Conservation (phyloP, 2,888 invertebrate species). For the Oligia latruncula region DNA sequence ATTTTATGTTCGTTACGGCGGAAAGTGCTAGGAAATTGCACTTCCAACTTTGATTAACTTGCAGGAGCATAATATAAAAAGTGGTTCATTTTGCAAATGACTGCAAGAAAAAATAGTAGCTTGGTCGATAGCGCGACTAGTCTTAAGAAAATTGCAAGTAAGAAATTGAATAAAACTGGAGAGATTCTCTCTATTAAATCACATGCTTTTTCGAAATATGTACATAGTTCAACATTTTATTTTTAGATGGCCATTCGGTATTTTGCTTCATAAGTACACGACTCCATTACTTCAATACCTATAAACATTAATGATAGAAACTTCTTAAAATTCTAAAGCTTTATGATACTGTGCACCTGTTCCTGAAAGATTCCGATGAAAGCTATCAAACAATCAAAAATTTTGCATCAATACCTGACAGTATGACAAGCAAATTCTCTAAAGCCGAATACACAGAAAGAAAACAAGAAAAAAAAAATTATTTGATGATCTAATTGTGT, state of each 20-base stretch:
- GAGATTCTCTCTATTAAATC: not conserved
- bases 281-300: constrained; percentile 13
- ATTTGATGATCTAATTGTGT: not conserved
- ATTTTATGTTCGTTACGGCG: constrained; percentile 51
- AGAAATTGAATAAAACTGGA: not conserved
- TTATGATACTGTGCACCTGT: constrained; percentile 39
- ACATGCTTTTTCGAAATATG: not conserved
- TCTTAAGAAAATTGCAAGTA: constrained; percentile 9
- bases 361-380: constrained; percentile 37
- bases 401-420: constrained; percentile 2
- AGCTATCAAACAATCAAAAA: constrained; percentile 14
- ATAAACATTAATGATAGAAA: constrained; percentile 14
- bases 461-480: not conserved
- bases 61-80: constrained; percentile 23
- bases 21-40: constrained; percentile 50
- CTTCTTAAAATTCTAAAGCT: constrained; percentile 18
- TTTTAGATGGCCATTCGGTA: not conserved
- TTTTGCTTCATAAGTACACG: not conserved
- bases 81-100: constrained; percentile 38
- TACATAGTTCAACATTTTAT: not conserved
- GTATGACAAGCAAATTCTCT: not conserved
- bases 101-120: constrained; percentile 21
- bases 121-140: not conserved
- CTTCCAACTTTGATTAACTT: constrained; percentile 52
- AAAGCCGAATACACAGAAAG: not conserved